These are phyloP conservation scores for Tridacna gigas DNA, from an alignment of 2,888 invertebrate species.

Conservation along the genomic window DNA sequence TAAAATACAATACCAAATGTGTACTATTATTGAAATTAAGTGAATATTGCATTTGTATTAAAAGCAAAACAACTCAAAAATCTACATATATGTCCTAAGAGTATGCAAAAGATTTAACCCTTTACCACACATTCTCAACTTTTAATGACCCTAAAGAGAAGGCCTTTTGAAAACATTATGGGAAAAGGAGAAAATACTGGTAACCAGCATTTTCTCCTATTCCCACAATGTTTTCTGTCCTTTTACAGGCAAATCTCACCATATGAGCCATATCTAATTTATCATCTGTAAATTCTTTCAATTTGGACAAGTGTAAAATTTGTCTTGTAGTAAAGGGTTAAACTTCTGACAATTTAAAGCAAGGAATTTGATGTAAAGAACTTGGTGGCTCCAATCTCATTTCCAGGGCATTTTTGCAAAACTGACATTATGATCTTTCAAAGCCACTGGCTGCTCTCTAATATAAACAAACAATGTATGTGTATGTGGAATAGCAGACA, in stretches of 20 bases:
- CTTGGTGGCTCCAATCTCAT: too few relatives aligned
- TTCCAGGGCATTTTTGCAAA: too few relatives aligned
- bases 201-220: neutral
- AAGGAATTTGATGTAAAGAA: too few relatives aligned
- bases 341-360: too few relatives aligned
- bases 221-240: neutral
- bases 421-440: too few relatives aligned
- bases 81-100: neutral
- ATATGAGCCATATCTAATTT: neutral
- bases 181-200: neutral
- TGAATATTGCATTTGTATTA: neutral
- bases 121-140: neutral
- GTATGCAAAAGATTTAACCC: neutral
- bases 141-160: neutral
- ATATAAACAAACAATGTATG: too few relatives aligned
- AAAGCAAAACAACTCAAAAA: neutral
- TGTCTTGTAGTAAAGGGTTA: too few relatives aligned
- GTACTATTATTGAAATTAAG: too few relatives aligned
- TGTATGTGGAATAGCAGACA: too few relatives aligned
- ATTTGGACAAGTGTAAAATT: neutral
- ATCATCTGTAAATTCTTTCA: neutral
- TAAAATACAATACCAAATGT: too few relatives aligned
- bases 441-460: too few relatives aligned
- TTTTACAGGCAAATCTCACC: neutral
- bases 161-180: neutral